Base-by-base conservation (phyloP, 2,888 invertebrate genomes). In the Melanophora roralis region DNA sequence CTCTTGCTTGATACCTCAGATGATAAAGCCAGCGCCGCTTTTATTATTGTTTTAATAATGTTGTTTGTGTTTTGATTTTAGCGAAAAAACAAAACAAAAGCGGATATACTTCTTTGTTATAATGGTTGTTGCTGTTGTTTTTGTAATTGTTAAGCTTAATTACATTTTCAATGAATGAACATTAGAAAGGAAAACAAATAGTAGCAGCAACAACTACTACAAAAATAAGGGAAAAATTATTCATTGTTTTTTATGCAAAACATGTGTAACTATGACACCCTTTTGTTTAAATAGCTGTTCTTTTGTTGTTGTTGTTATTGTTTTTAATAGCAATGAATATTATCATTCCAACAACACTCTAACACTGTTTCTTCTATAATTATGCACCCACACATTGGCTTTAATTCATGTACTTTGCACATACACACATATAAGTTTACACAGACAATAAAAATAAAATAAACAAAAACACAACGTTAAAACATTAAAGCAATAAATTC, bases 401-500 rank as follows among this genome's bases (percentile, higher is more conserved):
- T n/a, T 21, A 12, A 32, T 11, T 47, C 12, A 21, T 47, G 21
- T 11, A n/a, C 32, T 45, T 2, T 9, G n/a, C n/a, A n/a, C 55
- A 36, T 11, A 47, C 19, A 51, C 8, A 47, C 79, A 82, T 75
- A 78, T 79, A 84, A 27, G 4, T 27, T 27, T 21, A 67, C 27
- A 36, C 11, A 53, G 75, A 81, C 76, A 81, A 78, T 83, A 40
- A 38, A 40, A 38, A 40, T 27, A 45, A 36, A 38, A n/a, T 12
- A 49, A 12, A 45, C 40, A 62, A 49, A 55, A 47, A 43, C 21
- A 62, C 2, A 47, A 87, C 36, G 40, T 85, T 86, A 86, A 88
- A 87, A 87, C 88, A 82, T 62, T 83, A 84, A 72, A 88, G 87
- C 87, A 88, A 87, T 87, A 88, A 89, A 89, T 90, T 90, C 90